phyloP scores from a whole-genome alignment of 2,888 invertebrate genomes.

The Diloba caeruleocephala region DNA sequence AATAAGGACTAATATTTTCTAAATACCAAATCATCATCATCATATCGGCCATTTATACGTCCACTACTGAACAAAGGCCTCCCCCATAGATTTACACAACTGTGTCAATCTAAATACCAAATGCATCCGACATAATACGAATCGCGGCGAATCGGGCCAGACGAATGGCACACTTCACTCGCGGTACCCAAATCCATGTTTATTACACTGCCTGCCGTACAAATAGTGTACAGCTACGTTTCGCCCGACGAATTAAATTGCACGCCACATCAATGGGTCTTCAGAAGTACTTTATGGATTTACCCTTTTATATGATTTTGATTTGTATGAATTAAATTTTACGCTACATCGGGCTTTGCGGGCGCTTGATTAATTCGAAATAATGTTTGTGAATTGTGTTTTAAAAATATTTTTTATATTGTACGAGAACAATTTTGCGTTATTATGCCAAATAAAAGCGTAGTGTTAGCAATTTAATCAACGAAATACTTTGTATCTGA shows the following conservation, averaged over 20 bases:
- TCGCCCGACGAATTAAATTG: slow-evolving; percentile 27
- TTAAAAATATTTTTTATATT: too few relatives aligned
- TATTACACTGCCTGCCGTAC: slow-evolving; percentile 44
- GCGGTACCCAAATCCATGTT: slow-evolving; percentile 57
- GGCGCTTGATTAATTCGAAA: slow-evolving; percentile 1
- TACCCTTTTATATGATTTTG: slow-evolving; percentile 19
- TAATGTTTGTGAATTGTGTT: neutral
- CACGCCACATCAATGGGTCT: slow-evolving; percentile 25
- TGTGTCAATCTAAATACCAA: slow-evolving; percentile 5
- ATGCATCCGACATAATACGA: slow-evolving; percentile 19
- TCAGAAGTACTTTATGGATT: slow-evolving; percentile 19
- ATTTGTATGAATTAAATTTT: slow-evolving; percentile 6
- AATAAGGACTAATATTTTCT: too few relatives aligned
- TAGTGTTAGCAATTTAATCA: too few relatives aligned
- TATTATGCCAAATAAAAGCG: too few relatives aligned
- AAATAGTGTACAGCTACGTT: slow-evolving; percentile 21
- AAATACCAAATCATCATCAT: too few relatives aligned
- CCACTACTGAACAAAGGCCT: too few relatives aligned
- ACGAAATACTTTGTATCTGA: too few relatives aligned
- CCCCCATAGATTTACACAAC: too few relatives aligned
- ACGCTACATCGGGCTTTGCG: slow-evolving; percentile 14
- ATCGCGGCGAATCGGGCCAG: slow-evolving; percentile 20
- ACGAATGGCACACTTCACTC: slow-evolving; percentile 51
- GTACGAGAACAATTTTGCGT: too few relatives aligned
- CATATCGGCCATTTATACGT: too few relatives aligned